These are phyloP conservation scores for Sitophilus oryzae DNA, from an alignment of 1,140 invertebrate species.

Conservation along the genomic window DNA sequence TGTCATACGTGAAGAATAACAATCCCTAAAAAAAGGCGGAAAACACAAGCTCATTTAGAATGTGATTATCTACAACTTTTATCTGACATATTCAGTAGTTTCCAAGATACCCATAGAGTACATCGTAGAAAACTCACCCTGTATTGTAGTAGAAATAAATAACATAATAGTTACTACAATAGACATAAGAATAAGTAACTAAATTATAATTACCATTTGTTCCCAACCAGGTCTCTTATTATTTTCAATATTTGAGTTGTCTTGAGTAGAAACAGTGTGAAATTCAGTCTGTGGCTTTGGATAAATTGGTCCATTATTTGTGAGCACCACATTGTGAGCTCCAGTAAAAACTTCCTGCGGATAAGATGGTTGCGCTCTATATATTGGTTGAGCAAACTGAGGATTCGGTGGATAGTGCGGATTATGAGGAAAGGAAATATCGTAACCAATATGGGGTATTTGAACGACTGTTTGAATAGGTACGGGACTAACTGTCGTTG, in stretches of 20 bases:
- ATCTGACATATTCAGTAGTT: no score
- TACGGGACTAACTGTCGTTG: conserved; percentile 34
- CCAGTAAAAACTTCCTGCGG: conserved; percentile 39
- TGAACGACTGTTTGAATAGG: conserved; percentile 36
- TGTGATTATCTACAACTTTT: no score
- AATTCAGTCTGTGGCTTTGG: conserved; percentile 20
- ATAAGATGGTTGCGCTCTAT: conserved; percentile 13
- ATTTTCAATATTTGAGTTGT: conserved; percentile 31
- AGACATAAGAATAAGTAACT: not conserved
- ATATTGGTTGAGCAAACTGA: conserved; percentile 22
- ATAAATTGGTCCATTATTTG: conserved; percentile 35
- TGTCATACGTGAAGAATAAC: no score
- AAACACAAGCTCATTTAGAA: no score
- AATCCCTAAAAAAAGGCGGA: no score
- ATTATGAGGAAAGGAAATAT: conserved; percentile 29
- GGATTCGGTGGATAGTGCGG: conserved; percentile 23
- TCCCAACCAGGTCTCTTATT: conserved; percentile 31
- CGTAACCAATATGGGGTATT: conserved; percentile 34
- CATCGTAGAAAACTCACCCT: no score
- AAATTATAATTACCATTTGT: conserved; percentile 14
- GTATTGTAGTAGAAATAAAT: no score
- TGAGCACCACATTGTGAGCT: conserved; percentile 39
- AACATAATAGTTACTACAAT: no score
- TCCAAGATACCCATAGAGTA: no score
- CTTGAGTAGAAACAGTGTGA: conserved; percentile 19